Evolutionary conservation across 2,113 vertebrate species (phyloP).

Genomic region (Silurus asotus): DNA sequence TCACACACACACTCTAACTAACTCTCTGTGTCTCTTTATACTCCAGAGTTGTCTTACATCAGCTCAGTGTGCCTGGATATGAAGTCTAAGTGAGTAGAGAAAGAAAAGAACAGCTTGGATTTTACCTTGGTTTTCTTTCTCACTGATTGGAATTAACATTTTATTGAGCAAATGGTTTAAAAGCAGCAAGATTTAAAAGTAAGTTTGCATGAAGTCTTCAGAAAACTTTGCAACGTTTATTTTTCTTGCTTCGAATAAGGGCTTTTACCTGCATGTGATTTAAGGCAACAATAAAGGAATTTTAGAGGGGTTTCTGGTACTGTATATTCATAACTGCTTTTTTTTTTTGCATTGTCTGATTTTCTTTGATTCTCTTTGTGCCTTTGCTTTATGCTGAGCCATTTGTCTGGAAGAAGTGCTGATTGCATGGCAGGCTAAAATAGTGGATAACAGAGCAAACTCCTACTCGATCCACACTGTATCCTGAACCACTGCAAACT

Average conservation of each 20-base stretch:
- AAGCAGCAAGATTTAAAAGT: slow-evolving; percentile 61
- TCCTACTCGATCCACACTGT: slow-evolving; percentile 43
- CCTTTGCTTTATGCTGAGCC: slow-evolving; percentile 30
- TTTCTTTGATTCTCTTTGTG: slow-evolving; percentile 8
- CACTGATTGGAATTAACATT: slow-evolving; percentile 65
- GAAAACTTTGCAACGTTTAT: background rate
- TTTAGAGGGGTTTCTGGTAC: background rate
- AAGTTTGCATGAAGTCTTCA: slow-evolving; percentile 51
- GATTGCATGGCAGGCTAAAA: slow-evolving; percentile 63
- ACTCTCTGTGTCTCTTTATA: slow-evolving; percentile 53
- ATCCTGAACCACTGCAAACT: slow-evolving; percentile 43
- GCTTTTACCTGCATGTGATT: background rate
- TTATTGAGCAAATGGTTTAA: slow-evolving; percentile 73
- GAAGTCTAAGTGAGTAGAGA: slow-evolving; percentile 50
- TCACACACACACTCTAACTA: too few relatives aligned
- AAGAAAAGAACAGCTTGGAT: slow-evolving; percentile 52
- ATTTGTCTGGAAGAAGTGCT: slow-evolving; percentile 53
- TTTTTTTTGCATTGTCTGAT: background rate
- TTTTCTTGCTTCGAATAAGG: slow-evolving; percentile 8
- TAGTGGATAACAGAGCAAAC: slow-evolving; percentile 56
- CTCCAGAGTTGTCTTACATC: slow-evolving; percentile 90
- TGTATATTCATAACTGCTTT: background rate
- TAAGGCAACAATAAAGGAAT: background rate
- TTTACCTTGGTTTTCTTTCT: slow-evolving; percentile 44
- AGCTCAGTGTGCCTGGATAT: slow-evolving; percentile 72